Conservation (phyloP, 2,113 vertebrate genomes). For the Sinocyclocheilus anshuiensis region DNA sequence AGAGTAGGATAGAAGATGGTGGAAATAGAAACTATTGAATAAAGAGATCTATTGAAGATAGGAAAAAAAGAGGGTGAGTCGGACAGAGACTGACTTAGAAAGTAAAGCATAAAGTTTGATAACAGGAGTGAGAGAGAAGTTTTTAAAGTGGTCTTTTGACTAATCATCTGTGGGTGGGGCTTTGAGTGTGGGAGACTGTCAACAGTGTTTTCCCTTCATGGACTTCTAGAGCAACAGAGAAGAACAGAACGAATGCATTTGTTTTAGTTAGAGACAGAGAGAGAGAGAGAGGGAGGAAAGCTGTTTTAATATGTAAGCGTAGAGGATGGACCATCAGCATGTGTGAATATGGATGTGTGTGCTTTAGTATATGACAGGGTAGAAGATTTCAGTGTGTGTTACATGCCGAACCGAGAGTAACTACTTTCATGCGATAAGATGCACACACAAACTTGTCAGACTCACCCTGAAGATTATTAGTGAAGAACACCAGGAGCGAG, state of each 20-base stretch:
- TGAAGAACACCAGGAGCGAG: not conserved
- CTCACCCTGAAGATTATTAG: conserved; percentile 21
- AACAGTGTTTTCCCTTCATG: not conserved
- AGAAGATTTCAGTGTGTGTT: not conserved
- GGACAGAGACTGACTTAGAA: not conserved
- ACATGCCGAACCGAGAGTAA: not conserved
- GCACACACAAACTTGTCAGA: conserved; percentile 19
- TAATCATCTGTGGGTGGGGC: conserved; percentile 13
- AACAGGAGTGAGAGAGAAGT: conserved; percentile 5
- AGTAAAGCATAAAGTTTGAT: not conserved
- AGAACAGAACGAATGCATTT: not conserved
- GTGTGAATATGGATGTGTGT: conserved; percentile 19
- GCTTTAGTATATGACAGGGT: not conserved
- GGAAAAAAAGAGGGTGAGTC: not conserved
- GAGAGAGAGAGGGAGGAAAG: not conserved
- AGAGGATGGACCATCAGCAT: not conserved
- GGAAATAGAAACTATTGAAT: not conserved
- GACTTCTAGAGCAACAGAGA: conserved; percentile 17
- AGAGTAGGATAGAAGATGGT: conserved; percentile 11
- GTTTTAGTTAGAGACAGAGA: not conserved
- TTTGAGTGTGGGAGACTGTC: conserved; percentile 16
- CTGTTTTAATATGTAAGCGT: not conserved
- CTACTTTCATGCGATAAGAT: not conserved
- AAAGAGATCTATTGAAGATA: not conserved
- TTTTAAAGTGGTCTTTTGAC: conserved; percentile 13